Evolutionary conservation across 1,140 invertebrate species (phyloP), one percentile per base, ranked within the genome.

Genomic region (Diabrotica undecimpunctata): DNA sequence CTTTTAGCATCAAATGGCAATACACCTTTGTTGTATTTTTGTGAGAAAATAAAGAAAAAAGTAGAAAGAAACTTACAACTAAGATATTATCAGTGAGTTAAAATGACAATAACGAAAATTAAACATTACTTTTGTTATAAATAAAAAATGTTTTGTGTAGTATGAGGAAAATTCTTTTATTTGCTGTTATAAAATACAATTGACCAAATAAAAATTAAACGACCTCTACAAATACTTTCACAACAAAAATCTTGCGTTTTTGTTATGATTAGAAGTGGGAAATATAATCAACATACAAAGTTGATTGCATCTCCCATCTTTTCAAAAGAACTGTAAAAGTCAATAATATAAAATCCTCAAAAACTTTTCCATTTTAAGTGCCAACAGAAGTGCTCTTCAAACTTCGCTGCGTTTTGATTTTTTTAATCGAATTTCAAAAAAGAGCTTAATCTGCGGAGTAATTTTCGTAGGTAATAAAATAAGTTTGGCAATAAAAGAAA

Each of bases 361-460:
- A n/a, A 46, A 46, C 41, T 46, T 46, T 46, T 46, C 41, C 41
- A n/a, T 46, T 46, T 46, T n/a, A 46, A 46, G 41, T 46, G 41
- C 41, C 41, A 46, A 46, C 8, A 46, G 8, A 46, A 46, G 41
- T 10, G n/a, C 41, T 46, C 8, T 46, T 46, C 41, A 46, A 46
- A 46, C 41, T 46, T 46, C 41, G n/a, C 8, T 10, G 41, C 41
- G 41, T 46, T 46, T n/a, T 46, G 41, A 46, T 46, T 46, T 46
- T 46, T 46, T 46, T 46, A 46, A 46, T 46, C 41, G 41, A 46
- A 46, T 46, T 46, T 46, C n/a, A 46, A 46, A 46, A 46, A 46
- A 46, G 41, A 5, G 41, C 41, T 8, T 46, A 46, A 46, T 46
- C 41, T 46, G 41, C n/a, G 41, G n/a, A 46, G 41, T 46, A 46